Base-by-base conservation (phyloP, 1,140 invertebrate genomes). In the Drosophila athabasca region DNA sequence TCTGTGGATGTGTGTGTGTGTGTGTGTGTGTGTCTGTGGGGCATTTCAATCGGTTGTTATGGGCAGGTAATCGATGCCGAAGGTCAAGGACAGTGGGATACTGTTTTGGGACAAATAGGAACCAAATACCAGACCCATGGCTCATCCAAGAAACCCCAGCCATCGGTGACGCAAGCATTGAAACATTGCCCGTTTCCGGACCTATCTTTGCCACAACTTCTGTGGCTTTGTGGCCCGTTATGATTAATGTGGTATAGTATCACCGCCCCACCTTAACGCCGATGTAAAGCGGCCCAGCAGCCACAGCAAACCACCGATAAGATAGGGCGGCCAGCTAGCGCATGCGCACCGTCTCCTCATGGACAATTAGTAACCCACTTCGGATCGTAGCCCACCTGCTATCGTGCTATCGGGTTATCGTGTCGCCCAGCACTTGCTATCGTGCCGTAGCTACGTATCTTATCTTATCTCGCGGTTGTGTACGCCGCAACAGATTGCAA, bases 401-500 rank as follows among this genome's bases (percentile, higher is more conserved):
- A 87, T 87, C 83, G 72, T 9, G 0, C 17, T 19, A 19, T 19
- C 17, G 17, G 17, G 17, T 19, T 87, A 87, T 87, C 83, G 72
- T 9, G 44, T 22, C 7, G 8, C 8, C 31, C 31, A 35, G 31
- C 75, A 88, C 75, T 71, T 87, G 75, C 69, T 88, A 87, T 87
- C 83, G 73, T 35, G 41, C 29, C 8, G 24, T 26, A 4, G 24
- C n/a, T 2, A 2, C 9, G 7, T 15, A 6, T 17, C 35, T 52
- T 79, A 82, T 83, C 82, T 87, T 82, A 88, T 87, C 82, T 41
- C 31, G 31, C 13, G 29, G 54, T 70, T 67, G 54, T 60, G 59
- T 69, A 51, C 58, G 64, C 61, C 31, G 57, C 26, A 58, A 53
- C 22, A 58, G 82, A 90, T 90, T 90, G 71, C 81, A 83, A 90